phyloP scores from a whole-genome alignment of 2,888 invertebrate genomes.

The Embidobia sp. region DNA sequence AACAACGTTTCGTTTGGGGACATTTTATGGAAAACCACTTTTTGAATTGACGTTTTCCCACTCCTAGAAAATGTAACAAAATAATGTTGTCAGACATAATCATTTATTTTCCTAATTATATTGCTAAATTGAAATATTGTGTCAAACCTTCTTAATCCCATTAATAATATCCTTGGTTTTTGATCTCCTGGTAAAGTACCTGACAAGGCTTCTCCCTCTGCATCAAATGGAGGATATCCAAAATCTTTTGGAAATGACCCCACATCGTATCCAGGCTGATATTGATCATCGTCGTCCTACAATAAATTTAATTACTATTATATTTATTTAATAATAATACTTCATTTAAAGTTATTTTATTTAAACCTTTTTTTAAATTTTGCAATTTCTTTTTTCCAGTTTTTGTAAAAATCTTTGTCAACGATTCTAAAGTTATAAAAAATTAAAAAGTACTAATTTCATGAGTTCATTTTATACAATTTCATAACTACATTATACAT shows the following conservation, averaged over 20 bases:
- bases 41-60: constrained; percentile 99
- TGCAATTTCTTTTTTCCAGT: no score
- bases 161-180: constrained; percentile 95
- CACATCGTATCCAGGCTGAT: constrained; percentile 82
- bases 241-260: constrained; percentile 95
- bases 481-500: no score
- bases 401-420: no score
- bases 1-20: constrained; percentile 99
- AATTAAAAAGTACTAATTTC: no score
- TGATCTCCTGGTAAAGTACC: constrained; percentile 85
- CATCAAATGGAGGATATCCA: constrained; percentile 94
- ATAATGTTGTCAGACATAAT: no score
- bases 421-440: no score
- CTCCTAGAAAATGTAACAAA: constrained; percentile 86
- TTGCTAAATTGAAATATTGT: not conserved
- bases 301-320: no score
- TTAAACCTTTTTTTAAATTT: no score
- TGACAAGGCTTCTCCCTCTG: constrained; percentile 87
- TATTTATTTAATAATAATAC: no score
- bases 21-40: constrained; percentile 99
- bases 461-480: no score
- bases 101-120: no score
- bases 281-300: constrained; percentile 82
- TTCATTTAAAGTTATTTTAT: no score
- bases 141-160: constrained; percentile 95